phyloP scores from a whole-genome alignment of 2,113 vertebrate genomes.

The Candoia aspera region DNA sequence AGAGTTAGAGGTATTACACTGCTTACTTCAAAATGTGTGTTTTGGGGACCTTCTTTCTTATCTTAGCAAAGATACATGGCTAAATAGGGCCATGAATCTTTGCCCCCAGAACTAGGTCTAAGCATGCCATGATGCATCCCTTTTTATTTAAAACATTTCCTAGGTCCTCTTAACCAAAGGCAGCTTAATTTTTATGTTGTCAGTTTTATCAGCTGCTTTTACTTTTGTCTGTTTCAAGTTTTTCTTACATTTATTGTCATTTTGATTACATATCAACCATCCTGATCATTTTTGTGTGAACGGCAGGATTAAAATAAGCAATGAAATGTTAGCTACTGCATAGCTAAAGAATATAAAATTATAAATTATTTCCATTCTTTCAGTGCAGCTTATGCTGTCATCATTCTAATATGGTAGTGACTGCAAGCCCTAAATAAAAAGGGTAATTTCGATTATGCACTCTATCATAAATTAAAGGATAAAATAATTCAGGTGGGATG shows the following conservation, averaged over 20 bases:
- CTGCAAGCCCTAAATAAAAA: background rate
- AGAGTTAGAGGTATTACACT: too few relatives aligned
- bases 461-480: background rate
- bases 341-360: background rate
- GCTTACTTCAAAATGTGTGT: background rate
- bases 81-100: background rate
- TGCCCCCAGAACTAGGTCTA: background rate
- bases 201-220: background rate
- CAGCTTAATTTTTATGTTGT: background rate
- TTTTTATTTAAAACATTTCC: background rate
- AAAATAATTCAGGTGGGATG: background rate
- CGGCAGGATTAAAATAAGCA: background rate
- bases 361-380: background rate
- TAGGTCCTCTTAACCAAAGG: background rate
- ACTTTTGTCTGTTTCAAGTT: background rate
- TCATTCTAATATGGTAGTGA: background rate
- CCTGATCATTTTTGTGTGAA: background rate
- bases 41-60: background rate
- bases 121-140: background rate
- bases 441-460: background rate
- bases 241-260: background rate
- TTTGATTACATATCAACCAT: background rate
- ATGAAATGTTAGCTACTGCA: background rate
- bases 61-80: too few relatives aligned
- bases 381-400: background rate